Evolutionary conservation across 1,140 invertebrate species (phyloP).

Genomic region (Meloidogyne floridensis): DNA sequence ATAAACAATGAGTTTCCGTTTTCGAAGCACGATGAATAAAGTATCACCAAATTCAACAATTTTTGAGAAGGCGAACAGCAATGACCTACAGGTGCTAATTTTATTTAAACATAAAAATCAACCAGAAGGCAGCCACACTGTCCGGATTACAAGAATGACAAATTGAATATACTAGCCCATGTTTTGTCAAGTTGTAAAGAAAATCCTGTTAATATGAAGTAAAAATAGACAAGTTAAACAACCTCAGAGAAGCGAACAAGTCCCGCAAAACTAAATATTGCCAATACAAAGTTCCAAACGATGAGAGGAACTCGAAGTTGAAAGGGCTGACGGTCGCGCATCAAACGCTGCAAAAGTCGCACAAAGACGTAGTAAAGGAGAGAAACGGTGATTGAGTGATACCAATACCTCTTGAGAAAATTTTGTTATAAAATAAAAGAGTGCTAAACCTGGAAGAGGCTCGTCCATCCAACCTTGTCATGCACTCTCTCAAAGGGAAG

Average conservation of each 20-base stretch:
- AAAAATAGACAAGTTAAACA: neutral
- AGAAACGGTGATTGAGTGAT: conserved; percentile 63
- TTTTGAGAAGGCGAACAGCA: conserved; percentile 63
- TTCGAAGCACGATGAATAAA: conserved; percentile 64
- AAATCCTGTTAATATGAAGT: conserved; percentile 55
- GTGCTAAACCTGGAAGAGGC: conserved; percentile 53
- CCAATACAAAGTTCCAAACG: conserved; percentile 87
- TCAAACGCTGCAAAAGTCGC: conserved; percentile 75
- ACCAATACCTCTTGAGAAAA: conserved; percentile 59
- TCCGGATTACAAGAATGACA: conserved; percentile 75
- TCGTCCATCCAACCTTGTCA: neutral
- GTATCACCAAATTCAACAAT: conserved; percentile 66
- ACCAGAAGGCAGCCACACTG: conserved; percentile 80
- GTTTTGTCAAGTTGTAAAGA: conserved; percentile 42
- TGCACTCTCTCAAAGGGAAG: conserved; percentile 26
- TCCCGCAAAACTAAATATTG: conserved; percentile 82
- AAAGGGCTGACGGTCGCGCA: conserved; percentile 84
- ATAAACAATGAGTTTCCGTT: conserved; percentile 56
- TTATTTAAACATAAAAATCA: neutral
- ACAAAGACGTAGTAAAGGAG: conserved; percentile 59
- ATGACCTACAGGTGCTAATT: neutral
- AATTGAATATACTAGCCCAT: conserved; percentile 70
- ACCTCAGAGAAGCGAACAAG: conserved; percentile 76
- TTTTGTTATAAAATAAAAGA: conserved; percentile 57
- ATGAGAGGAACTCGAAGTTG: conserved; percentile 81